Percentiles rank a stretch among this genome's conserved stretches.
Evolutionary conservation across 2,888 invertebrate genomes (phyloP).

Genomic region (Gasteruption jaculator): DNA sequence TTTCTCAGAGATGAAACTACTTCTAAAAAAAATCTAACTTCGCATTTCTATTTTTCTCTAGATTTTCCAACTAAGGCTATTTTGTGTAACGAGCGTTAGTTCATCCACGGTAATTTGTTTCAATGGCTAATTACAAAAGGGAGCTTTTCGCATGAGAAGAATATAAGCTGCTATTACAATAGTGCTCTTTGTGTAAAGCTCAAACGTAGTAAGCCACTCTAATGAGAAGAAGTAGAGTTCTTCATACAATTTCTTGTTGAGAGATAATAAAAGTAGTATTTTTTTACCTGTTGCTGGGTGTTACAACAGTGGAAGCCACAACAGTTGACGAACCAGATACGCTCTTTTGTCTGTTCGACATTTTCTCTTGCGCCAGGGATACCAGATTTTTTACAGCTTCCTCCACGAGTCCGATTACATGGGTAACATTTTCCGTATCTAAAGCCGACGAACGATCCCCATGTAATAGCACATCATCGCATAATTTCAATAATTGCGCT

Average conservation of each 20-base stretch:
- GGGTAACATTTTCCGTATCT: constrained; percentile 62
- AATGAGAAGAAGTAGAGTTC: no score
- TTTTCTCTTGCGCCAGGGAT: constrained; percentile 76
- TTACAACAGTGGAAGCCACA: constrained; percentile 37
- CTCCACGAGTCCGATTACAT: constrained; percentile 67
- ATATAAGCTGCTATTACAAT: background rate
- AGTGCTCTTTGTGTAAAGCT: background rate
- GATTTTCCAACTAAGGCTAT: no score
- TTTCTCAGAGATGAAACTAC: no score
- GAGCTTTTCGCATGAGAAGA: background rate
- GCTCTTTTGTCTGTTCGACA: constrained; percentile 61
- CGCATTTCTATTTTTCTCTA: no score
- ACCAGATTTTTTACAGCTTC: constrained; percentile 76
- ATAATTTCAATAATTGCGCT: constrained; percentile 81
- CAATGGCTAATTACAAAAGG: no score
- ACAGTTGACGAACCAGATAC: no score
- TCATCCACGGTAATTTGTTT: no score
- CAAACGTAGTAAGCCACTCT: no score
- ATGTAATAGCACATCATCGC: constrained; percentile 81
- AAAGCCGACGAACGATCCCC: constrained; percentile 65
- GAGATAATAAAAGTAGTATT: background rate
- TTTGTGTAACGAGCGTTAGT: no score
- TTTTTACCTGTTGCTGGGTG: constrained; percentile 42
- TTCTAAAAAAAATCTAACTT: no score
- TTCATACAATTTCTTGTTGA: no score